Conservation (phyloP, 1,140 invertebrate genomes). For the Chironomus striatipennis region DNA sequence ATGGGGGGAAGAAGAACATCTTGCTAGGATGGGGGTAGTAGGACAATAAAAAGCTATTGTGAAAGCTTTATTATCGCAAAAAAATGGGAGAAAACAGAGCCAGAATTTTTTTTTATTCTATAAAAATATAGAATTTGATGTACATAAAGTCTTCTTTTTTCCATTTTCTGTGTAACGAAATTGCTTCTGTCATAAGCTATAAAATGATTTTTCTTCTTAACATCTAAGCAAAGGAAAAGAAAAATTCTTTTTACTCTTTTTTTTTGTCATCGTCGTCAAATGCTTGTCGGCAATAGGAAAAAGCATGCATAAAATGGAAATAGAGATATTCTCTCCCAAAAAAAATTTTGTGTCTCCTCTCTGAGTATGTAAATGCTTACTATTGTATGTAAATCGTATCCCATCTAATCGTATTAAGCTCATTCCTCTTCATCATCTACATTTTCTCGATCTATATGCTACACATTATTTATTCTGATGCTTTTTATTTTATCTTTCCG, state of each 20-base stretch:
- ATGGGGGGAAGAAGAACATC: too few species aligned
- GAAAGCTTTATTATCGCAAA: too few species aligned
- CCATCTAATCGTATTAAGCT: too few species aligned
- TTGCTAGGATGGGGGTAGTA: too few species aligned
- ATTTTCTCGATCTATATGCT: too few species aligned
- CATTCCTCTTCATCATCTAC: too few species aligned
- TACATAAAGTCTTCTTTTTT: background rate
- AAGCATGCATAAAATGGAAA: background rate
- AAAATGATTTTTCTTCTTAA: constrained; percentile 9
- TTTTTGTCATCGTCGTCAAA: background rate
- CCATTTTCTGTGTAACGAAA: background rate
- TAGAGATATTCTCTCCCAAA: background rate
- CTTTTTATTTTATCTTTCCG: too few species aligned
- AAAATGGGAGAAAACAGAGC: background rate
- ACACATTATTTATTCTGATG: too few species aligned
- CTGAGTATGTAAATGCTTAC: too few species aligned
- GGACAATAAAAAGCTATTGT: too few species aligned
- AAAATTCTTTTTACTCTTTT: background rate
- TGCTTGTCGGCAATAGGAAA: background rate
- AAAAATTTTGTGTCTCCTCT: too few species aligned
- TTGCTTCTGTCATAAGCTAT: constrained; percentile 6
- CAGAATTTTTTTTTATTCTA: background rate
- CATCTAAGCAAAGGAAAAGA: background rate
- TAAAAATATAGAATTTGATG: background rate
- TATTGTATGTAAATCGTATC: too few species aligned